Percentiles rank a stretch among this genome's conserved stretches.
Evolutionary conservation across 2,113 vertebrate species (phyloP).

Genomic region (Anser cygnoides): DNA sequence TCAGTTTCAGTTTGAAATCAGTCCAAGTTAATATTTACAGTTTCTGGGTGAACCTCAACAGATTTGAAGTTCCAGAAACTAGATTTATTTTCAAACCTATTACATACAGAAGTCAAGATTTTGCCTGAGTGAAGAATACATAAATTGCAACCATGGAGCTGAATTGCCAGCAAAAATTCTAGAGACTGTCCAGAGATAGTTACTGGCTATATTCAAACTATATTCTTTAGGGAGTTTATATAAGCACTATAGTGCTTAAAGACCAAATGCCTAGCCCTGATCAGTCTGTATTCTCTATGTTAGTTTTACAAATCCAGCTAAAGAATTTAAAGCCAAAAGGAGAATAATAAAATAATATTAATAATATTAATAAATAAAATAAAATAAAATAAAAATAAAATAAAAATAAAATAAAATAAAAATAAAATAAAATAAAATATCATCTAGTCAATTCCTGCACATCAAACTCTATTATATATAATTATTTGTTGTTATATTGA

Average conservation of each 20-base stretch:
- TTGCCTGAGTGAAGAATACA: not conserved
- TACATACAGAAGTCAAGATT: not conserved
- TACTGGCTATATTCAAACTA: not conserved
- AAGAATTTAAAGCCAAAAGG: not conserved
- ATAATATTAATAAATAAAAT: too few relatives aligned
- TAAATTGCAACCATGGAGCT: not conserved
- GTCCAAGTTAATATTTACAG: not conserved
- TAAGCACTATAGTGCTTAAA: not conserved
- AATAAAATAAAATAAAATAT: not conserved
- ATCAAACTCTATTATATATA: not conserved
- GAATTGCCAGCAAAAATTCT: not conserved
- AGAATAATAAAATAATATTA: not conserved
- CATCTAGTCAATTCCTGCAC: not conserved
- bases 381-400: not conserved
- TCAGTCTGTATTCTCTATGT: not conserved
- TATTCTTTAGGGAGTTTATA: not conserved
- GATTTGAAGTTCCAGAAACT: not conserved
- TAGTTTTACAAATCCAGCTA: not conserved
- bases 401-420: too few relatives aligned
- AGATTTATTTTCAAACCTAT: not conserved
- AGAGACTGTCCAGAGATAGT: not conserved
- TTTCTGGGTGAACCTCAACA: not conserved
- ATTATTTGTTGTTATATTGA: not conserved
- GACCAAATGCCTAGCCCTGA: not conserved
- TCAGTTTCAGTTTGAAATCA: not conserved